Conservation (phyloP, 2,888 invertebrate genomes). For the Cephus nigrinus region DNA sequence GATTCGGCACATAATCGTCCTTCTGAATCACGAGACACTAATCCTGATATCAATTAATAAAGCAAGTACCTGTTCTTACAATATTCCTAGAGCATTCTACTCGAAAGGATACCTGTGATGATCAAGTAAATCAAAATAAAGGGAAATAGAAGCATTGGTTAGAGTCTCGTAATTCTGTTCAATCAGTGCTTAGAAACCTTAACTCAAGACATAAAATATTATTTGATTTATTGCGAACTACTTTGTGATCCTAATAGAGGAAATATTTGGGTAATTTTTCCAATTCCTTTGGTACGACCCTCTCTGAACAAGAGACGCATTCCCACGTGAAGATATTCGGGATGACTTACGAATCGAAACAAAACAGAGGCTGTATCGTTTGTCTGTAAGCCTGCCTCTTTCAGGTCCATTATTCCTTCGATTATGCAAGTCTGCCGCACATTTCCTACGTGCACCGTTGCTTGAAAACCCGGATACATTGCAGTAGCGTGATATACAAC, state of each 20-base stretch:
- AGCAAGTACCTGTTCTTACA: neutral
- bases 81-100: neutral
- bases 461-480: conserved; percentile 87
- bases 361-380: conserved; percentile 88
- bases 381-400: conserved; percentile 76
- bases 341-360: conserved; percentile 89
- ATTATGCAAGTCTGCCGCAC: conserved; percentile 96
- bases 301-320: conserved; percentile 86
- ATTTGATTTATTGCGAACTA: conserved; percentile 17
- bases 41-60: neutral
- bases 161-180: neutral
- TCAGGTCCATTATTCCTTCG: conserved; percentile 77
- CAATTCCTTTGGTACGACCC: conserved; percentile 87
- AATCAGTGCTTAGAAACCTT: neutral
- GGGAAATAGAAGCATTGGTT: neutral
- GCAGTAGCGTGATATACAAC: conserved; percentile 89
- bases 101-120: neutral
- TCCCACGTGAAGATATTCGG: conserved; percentile 86
- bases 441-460: conserved; percentile 95
- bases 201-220: neutral
- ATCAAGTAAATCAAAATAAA: neutral
- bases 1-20: neutral
- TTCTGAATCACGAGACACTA: neutral
- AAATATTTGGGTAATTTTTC: conserved; percentile 83
- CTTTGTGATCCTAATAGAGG: conserved; percentile 62